Percentiles rank a stretch among this genome's conserved stretches.
Evolutionary conservation across 1,140 invertebrate species (phyloP).

Genomic region (Portunus trituberculatus): DNA sequence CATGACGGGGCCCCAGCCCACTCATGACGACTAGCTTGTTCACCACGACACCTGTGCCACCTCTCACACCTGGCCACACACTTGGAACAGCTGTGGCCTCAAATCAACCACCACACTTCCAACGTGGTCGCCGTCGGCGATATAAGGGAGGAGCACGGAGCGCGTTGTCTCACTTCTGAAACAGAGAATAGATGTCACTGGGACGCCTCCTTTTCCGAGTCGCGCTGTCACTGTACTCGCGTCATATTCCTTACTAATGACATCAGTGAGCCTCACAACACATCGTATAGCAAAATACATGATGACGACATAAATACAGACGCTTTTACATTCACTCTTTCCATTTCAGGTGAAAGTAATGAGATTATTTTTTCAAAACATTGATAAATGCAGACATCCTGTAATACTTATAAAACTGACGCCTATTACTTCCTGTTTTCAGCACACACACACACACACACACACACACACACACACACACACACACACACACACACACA

Average conservation of each 20-base stretch:
- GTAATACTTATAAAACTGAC: no score
- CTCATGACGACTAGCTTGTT: slow-evolving; percentile 61
- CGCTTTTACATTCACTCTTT: not conserved
- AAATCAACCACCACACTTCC: slow-evolving; percentile 31
- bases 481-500: no score
- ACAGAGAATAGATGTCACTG: slow-evolving; percentile 53
- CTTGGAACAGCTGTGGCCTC: not conserved
- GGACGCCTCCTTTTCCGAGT: not conserved
- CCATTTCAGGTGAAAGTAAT: not conserved
- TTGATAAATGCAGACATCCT: no score
- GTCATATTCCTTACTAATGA: not conserved
- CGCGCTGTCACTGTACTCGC: no score
- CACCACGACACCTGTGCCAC: slow-evolving; percentile 44
- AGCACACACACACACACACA: no score
- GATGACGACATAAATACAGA: not conserved
- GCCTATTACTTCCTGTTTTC: no score
- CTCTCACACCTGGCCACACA: slow-evolving; percentile 58
- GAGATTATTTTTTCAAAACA: no score
- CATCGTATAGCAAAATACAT: not conserved
- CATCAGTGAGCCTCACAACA: not conserved
- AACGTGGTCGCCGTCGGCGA: slow-evolving; percentile 34
- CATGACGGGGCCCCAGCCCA: slow-evolving; percentile 53
- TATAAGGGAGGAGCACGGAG: slow-evolving; percentile 47
- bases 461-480: no score
- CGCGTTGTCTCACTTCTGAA: slow-evolving; percentile 60